Base-by-base conservation (phyloP, 2,888 invertebrate genomes). In the Eudasyphora cyanicolor region DNA sequence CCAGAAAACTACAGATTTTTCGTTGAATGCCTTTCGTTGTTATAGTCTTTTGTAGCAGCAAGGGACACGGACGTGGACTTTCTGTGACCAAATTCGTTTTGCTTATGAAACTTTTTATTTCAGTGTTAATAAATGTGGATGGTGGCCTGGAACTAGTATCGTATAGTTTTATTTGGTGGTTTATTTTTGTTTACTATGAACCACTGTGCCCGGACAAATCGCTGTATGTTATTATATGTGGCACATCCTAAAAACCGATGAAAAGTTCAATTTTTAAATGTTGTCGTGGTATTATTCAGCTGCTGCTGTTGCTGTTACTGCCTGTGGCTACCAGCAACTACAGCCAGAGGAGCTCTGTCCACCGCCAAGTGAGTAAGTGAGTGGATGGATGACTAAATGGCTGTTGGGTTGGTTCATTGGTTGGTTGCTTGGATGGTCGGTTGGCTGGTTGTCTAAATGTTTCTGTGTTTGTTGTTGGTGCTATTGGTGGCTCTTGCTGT, bases 351-450 rank as follows among this genome's bases (percentile, higher is more conserved):
- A n/a, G 45, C 45, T 45, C 38, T 14, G 38, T n/a, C n/a, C n/a
- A n/a, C 17, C 60, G 10, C 29, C 24, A 57, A 57, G n/a, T 27
- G n/a, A n/a, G n/a, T n/a, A 27, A 27, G 14, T 29, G 60, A 60
- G 60, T 60, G 60, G 51, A 27, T 21, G 73, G 81, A 81, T 84
- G 84, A 84, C 84, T 84, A 81, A 81, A 81, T 84, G 84, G 84
- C 81, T 84, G 81, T 81, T 45, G 77, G 76, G 75, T 76, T 80
- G 76, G 75, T 76, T 74, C 21, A 32, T 54, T 69, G 42, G 51
- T 45, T 71, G 57, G 75, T 42, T 76, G 76, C 38, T 27, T 75
- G 76, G 67, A 21, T 71, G 71, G 71, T 10, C 79, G 38, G 45
- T 5, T 77, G 82, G n/a, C 29, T 81, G 67, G 38, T 69, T 78